phyloP scores from a whole-genome alignment of 2,888 invertebrate genomes.

The Phytoseiulus persimilis region DNA sequence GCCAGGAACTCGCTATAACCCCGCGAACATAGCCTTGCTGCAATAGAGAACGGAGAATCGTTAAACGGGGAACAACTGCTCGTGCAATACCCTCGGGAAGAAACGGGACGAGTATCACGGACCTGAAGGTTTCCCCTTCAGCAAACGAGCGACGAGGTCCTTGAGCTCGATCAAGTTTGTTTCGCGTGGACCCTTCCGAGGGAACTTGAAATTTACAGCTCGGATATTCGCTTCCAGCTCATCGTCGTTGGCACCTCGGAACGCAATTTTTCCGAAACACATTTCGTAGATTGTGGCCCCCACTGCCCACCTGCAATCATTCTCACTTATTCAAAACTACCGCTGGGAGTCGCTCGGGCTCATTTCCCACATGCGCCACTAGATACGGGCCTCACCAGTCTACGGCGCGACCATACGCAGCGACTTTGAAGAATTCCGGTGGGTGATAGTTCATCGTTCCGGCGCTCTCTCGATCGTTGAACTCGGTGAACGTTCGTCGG shows the following conservation, averaged over 20 bases:
- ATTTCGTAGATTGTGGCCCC: conserved; percentile 22
- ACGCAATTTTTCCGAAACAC: conserved; percentile 25
- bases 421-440: conserved; percentile 17
- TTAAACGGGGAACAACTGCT: background rate
- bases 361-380: background rate
- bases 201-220: conserved; percentile 21
- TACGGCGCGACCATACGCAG: conserved; percentile 15
- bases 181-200: background rate
- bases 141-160: conserved; percentile 24
- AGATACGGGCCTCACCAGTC: conserved; percentile 7
- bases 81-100: background rate
- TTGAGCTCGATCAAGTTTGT: conserved; percentile 14
- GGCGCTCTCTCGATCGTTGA: conserved; percentile 32
- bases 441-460: conserved; percentile 25
- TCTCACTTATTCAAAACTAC: background rate
- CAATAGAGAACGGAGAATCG: background rate
- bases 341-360: background rate
- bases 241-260: conserved; percentile 12
- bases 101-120: background rate
- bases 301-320: conserved; percentile 24
- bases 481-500: conserved; percentile 28
- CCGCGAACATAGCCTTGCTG: conserved; percentile 20
- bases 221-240: conserved; percentile 34
- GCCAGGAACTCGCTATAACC: conserved; percentile 32
- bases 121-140: conserved; percentile 6